Conservation (phyloP, 2,797 vertebrate genomes). For the Crax fasciolata region DNA sequence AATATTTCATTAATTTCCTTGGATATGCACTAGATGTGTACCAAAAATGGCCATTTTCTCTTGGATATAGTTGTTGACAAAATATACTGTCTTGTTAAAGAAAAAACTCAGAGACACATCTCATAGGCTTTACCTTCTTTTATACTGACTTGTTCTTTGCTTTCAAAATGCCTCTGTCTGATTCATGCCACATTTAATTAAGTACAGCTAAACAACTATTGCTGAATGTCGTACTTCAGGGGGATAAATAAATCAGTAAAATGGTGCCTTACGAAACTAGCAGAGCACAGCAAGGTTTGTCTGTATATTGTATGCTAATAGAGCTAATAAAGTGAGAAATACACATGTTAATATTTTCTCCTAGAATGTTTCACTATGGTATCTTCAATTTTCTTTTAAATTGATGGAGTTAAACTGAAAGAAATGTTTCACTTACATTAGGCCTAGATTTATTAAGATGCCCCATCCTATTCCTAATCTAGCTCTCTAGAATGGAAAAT, state of each 20-base stretch:
- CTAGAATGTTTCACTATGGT: background rate
- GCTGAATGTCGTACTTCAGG: background rate
- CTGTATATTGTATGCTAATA: background rate
- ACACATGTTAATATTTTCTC: background rate
- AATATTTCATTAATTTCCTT: background rate
- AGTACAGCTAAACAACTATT: background rate
- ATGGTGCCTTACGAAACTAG: background rate
- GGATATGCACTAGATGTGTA: background rate
- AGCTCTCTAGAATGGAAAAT: background rate
- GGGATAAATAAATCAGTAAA: background rate
- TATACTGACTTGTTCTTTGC: background rate
- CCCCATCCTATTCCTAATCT: background rate
- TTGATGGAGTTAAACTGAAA: background rate
- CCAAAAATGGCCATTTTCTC: background rate
- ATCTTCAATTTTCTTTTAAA: background rate
- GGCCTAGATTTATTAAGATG: background rate
- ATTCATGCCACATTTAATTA: background rate
- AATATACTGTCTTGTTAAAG: background rate
- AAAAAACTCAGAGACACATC: background rate
- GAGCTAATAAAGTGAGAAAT: slow-evolving; percentile 4
- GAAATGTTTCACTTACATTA: background rate
- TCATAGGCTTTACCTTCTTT: background rate
- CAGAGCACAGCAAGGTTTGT: background rate
- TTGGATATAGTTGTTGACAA: background rate
- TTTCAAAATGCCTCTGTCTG: background rate